Evolutionary conservation across 2,888 invertebrate genomes (phyloP).

Genomic region (Hybos culiciformis): DNA sequence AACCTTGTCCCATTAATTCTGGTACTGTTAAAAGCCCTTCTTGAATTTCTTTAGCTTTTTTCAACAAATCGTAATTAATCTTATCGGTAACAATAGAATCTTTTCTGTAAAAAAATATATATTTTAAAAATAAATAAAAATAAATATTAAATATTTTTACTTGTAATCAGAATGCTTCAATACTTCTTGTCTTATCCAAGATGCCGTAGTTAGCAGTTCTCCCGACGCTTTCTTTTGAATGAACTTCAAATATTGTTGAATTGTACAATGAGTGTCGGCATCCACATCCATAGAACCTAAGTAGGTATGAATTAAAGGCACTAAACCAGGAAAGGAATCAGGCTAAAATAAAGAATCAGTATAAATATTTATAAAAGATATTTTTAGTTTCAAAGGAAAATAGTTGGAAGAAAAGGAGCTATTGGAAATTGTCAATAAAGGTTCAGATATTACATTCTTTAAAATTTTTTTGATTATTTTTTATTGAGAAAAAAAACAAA

Average conservation of each 20-base stretch:
- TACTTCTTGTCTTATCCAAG: constrained; percentile 89
- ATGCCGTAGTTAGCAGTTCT: constrained; percentile 82
- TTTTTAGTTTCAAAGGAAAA: no score
- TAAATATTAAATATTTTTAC: constrained; percentile 38
- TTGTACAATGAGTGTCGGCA: constrained; percentile 94
- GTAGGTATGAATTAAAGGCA: constrained; percentile 88
- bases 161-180: constrained; percentile 77
- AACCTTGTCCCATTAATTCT: constrained; percentile 58
- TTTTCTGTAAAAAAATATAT: constrained; percentile 41
- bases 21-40: constrained; percentile 57
- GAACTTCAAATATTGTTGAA: constrained; percentile 88
- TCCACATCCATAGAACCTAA: constrained; percentile 93
- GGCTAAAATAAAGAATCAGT: constrained; percentile 34
- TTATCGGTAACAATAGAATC: constrained; percentile 80
- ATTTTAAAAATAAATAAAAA: neutral
- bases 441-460: no score
- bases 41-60: constrained; percentile 59
- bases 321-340: constrained; percentile 84
- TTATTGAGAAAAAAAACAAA: no score
- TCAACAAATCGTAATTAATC: constrained; percentile 83
- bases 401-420: no score
- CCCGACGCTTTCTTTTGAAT: constrained; percentile 81
- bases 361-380: no score
- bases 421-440: no score
- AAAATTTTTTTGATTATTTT: no score